Conservation (phyloP, 2,888 invertebrate species). For the Drosophila paracracens region DNA sequence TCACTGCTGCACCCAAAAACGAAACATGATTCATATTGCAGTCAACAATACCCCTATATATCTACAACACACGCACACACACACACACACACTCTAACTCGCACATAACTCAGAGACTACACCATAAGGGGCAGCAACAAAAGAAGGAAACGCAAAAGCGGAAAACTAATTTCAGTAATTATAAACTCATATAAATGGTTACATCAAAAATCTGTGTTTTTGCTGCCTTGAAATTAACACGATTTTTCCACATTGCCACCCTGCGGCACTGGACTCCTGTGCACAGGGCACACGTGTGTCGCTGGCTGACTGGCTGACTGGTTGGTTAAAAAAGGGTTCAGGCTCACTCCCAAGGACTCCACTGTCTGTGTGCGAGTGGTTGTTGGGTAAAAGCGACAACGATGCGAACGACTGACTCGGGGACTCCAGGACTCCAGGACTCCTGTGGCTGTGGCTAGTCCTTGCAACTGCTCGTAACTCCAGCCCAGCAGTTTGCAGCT, state of each 20-base stretch:
- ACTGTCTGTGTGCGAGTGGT: conserved; percentile 23
- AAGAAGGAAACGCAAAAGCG: conserved; percentile 43
- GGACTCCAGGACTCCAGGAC: conserved; percentile 7
- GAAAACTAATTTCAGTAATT: conserved; percentile 85
- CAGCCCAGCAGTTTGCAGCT: conserved; percentile 40
- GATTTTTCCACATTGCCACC: conserved; percentile 75
- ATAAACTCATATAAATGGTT: conserved; percentile 83
- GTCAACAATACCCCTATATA: conserved; percentile 12
- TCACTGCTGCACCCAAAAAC: conserved; percentile 2
- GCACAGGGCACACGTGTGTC: conserved; percentile 48
- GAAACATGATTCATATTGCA: conserved; percentile 49
- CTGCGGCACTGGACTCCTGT: conserved; percentile 33
- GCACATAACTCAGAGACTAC: background rate
- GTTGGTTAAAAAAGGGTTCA: conserved; percentile 48
- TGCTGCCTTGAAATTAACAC: conserved; percentile 77
- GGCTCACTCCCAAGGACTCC: conserved; percentile 37
- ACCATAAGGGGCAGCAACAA: conserved; percentile 1
- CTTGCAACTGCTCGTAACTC: conserved; percentile 52
- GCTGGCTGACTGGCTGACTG: conserved; percentile 21
- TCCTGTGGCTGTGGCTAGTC: conserved; percentile 52
- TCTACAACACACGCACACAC: conserved; percentile 2
- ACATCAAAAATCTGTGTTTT: conserved; percentile 74
- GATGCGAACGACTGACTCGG: background rate
- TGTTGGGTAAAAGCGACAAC: background rate
- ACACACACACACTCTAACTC: background rate